Conservation (phyloP, 2,113 vertebrate genomes). For the Grammomys surdaster region DNA sequence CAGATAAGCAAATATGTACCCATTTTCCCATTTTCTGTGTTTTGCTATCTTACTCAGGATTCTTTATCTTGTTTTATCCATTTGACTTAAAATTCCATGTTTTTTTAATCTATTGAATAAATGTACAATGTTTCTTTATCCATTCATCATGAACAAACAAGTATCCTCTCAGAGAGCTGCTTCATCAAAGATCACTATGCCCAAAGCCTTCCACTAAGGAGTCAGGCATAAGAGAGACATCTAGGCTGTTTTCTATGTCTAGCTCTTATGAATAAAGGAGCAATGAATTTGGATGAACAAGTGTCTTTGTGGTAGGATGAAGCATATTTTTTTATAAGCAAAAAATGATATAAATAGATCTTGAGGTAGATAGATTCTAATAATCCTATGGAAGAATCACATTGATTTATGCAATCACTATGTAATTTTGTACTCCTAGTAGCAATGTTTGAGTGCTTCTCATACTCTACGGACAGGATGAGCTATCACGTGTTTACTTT, state of each 20-base stretch:
- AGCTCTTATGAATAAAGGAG: neutral
- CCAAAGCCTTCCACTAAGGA: no score
- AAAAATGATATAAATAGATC: neutral
- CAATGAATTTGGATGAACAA: neutral
- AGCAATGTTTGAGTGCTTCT: neutral
- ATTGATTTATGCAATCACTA: neutral
- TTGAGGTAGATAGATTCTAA: neutral
- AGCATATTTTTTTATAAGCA: no score
- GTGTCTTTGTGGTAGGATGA: neutral
- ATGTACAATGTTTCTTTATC: neutral
- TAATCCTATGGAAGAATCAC: neutral
- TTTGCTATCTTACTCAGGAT: neutral
- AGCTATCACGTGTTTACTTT: neutral
- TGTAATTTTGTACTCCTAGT: neutral
- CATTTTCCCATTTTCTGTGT: neutral
- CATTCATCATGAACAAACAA: neutral
- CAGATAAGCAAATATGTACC: neutral
- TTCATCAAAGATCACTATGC: no score
- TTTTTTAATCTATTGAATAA: neutral
- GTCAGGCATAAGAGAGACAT: no score
- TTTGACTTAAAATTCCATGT: neutral
- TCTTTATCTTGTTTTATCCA: neutral
- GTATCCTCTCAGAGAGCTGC: no score
- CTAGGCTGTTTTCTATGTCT: neutral
- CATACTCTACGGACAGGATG: neutral